Evolutionary conservation across 2,888 invertebrate species (phyloP), one percentile per base, ranked within the genome.

Genomic region (Netelia melanura): DNA sequence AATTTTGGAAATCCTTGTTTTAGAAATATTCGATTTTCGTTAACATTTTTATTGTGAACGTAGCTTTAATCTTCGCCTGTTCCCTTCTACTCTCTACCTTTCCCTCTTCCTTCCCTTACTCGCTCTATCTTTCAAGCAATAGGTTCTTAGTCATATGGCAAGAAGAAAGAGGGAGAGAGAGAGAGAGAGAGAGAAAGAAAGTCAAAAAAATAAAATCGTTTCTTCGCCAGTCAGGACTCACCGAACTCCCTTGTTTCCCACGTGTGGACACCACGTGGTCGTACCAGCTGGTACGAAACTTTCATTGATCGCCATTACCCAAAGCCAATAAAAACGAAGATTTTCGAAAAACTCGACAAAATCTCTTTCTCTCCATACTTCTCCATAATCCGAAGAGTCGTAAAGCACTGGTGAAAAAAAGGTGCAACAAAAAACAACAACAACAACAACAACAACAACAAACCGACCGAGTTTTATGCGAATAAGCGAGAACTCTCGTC

Each of bases 391-490:
- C 10, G 11, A 48, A 58, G 8, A 9, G 17, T 21, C 21, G 21
- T 58, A 21, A 58, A 14, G 5, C 23, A 21, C 9, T 21, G 58
- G 17, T 58, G 58, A 2, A 56, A 44, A 61, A 9, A 44, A 21
- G 17, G 17, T 3, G 61, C 21, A 43, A 10, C 1, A 17, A 23
- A 61, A 9, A 58, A n/a, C n/a, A n/a, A n/a, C n/a, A n/a, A n/a
- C n/a, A n/a, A n/a, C n/a, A 21, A 21, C 0, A 21, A 21, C 21
- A 56, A 44, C 8, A 43, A 56, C 8, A 23, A 56, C 14, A 72
- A 54, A 54, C 43, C 83, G 78, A 83, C 58, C 83, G 72, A 83
- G 78, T 78, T 78, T 71, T 67, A 68, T 65, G 72, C 78, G 78
- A 23, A 78, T 9, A 21, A 58, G 58, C 71, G 61, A 83, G 77